A percentile compares a stretch with the other conserved stretches of the same genome.
phyloP scores from a whole-genome alignment of 1,140 invertebrate species.

The Megalonaias nervosa region DNA sequence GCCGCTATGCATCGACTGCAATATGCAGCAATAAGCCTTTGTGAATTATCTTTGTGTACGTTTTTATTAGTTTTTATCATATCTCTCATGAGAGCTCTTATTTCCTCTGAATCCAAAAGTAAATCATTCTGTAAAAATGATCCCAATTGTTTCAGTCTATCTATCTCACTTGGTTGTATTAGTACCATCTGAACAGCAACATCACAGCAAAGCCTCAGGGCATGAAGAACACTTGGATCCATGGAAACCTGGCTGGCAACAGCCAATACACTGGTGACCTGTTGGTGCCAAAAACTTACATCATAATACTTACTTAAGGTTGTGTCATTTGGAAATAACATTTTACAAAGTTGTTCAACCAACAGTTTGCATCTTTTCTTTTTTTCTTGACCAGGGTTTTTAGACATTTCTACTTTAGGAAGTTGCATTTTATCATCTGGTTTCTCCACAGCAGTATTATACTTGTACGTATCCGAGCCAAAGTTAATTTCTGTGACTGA shows the following conservation, averaged over 20 bases:
- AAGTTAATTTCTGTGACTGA: neutral
- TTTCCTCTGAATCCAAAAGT: conserved; percentile 1
- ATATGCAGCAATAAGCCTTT: conserved; percentile 6
- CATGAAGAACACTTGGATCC: neutral
- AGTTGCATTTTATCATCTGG: neutral
- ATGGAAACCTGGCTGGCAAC: conserved; percentile 5
- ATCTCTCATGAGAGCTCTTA: neutral
- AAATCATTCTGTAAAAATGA: neutral
- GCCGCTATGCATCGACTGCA: conserved; percentile 7
- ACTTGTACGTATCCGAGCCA: neutral
- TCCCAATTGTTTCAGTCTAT: neutral
- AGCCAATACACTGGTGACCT: neutral
- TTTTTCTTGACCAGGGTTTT: neutral
- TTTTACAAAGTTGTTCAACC: conserved; percentile 1
- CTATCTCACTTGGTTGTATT: neutral
- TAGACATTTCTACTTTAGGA: neutral
- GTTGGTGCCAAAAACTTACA: neutral
- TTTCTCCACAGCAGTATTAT: neutral
- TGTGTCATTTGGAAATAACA: neutral
- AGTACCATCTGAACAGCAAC: neutral
- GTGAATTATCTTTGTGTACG: neutral
- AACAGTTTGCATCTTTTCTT: neutral
- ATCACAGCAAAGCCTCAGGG: conserved; percentile 13
- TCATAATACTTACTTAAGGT: conserved; percentile 1
- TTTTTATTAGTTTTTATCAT: neutral